These are phyloP conservation scores for Alcis repandata DNA, from an alignment of 2,888 invertebrate genomes.

Conservation along the genomic window DNA sequence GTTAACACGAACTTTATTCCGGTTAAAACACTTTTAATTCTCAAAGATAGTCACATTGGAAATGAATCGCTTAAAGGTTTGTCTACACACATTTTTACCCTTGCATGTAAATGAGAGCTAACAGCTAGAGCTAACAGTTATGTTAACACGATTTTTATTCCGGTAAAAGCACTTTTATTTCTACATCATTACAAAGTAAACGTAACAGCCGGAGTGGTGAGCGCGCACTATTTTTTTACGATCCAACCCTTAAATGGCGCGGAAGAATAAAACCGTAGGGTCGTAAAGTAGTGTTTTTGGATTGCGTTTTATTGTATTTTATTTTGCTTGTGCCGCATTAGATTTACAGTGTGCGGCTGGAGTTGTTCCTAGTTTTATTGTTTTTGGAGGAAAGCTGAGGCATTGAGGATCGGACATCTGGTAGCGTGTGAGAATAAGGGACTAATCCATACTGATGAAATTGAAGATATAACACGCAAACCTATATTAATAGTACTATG, in stretches of 20 bases:
- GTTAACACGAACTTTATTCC: too few relatives aligned
- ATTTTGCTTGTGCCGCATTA: conserved; percentile 41
- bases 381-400: conserved; percentile 13
- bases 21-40: conserved; percentile 19
- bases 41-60: too few relatives aligned
- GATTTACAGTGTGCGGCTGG: conserved; percentile 40
- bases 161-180: conserved; percentile 23
- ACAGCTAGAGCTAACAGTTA: too few relatives aligned
- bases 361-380: conserved; percentile 34
- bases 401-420: not conserved
- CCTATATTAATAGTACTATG: too few relatives aligned
- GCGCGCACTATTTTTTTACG: conserved; percentile 42
- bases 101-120: too few relatives aligned
- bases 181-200: conserved; percentile 36
- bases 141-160: conserved; percentile 23
- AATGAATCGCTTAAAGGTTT: too few relatives aligned
- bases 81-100: too few relatives aligned
- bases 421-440: too few relatives aligned
- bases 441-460: too few relatives aligned
- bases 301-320: conserved; percentile 43
- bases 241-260: conserved; percentile 44
- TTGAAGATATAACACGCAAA: too few relatives aligned
- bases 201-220: conserved; percentile 35
- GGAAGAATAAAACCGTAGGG: conserved; percentile 45
- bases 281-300: conserved; percentile 47